phyloP scores from a whole-genome alignment of 1,140 invertebrate genomes.

The Glomeris maerens region DNA sequence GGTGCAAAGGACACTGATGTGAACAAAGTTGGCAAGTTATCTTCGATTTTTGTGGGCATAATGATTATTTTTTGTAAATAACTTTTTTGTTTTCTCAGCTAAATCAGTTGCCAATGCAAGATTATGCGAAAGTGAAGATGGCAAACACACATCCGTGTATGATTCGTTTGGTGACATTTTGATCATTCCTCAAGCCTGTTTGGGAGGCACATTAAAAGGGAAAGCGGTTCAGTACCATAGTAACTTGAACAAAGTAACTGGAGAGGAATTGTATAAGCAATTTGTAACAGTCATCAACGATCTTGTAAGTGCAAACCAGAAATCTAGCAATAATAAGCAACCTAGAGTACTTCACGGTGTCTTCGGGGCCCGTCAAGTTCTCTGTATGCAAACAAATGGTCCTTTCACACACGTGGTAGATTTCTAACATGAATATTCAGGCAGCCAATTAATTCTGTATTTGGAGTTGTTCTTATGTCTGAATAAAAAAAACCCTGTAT shows the following conservation, averaged over 20 bases:
- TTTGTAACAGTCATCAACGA: slow-evolving; percentile 23
- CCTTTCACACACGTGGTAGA: slow-evolving; percentile 34
- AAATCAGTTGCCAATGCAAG: slow-evolving; percentile 26
- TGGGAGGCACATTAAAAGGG: slow-evolving; percentile 35
- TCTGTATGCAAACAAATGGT: slow-evolving; percentile 34
- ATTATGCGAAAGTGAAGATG: slow-evolving; percentile 26
- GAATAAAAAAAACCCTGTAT: too few species aligned
- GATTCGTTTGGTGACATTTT: slow-evolving; percentile 32
- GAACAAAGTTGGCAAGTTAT: background rate
- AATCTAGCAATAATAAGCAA: too few species aligned
- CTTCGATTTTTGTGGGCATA: background rate
- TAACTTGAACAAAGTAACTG: slow-evolving; percentile 30
- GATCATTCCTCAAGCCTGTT: slow-evolving; percentile 34
- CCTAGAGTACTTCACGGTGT: slow-evolving; percentile 30
- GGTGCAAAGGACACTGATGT: slow-evolving; percentile 2
- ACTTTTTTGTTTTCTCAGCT: slow-evolving; percentile 23
- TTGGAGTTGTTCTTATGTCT: too few species aligned
- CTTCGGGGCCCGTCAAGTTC: slow-evolving; percentile 35
- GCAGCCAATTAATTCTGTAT: too few species aligned
- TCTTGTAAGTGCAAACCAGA: slow-evolving; percentile 12
- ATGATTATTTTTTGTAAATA: slow-evolving; percentile 6
- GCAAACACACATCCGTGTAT: slow-evolving; percentile 25
- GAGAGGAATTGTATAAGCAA: slow-evolving; percentile 27
- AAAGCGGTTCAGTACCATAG: slow-evolving; percentile 35
- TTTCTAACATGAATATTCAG: too few species aligned